Conservation (phyloP, 2,113 vertebrate species). For the Paratilapia polleni region DNA sequence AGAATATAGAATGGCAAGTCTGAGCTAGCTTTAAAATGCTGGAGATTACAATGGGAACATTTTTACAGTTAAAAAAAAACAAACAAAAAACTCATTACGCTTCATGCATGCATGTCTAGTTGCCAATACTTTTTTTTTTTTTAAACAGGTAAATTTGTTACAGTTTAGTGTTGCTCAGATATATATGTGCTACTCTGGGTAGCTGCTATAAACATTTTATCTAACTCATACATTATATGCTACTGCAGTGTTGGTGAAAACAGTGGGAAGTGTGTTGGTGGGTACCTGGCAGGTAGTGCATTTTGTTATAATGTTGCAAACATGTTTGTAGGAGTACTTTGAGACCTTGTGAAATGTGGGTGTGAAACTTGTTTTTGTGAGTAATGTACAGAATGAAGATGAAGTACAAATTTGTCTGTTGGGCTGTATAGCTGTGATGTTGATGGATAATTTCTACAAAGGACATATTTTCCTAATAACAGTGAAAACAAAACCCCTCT, state of each 20-base stretch:
- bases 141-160: neutral
- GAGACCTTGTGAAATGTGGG: slow-evolving; percentile 16
- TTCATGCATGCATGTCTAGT: neutral
- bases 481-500: slow-evolving; percentile 21
- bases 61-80: neutral
- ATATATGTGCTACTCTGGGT: neutral
- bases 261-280: slow-evolving; percentile 19
- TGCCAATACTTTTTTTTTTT: neutral
- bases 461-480: slow-evolving; percentile 11
- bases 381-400: neutral
- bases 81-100: no score
- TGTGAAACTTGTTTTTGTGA: slow-evolving; percentile 3
- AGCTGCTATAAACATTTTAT: neutral
- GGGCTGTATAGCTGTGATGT: neutral
- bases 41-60: neutral
- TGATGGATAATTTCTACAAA: slow-evolving; percentile 11
- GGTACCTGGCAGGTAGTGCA: slow-evolving; percentile 26
- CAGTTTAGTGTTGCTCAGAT: neutral
- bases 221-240: neutral
- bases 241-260: slow-evolving; percentile 3
- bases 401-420: neutral
- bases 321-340: slow-evolving; percentile 5
- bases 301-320: slow-evolving; percentile 7
- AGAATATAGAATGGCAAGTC: no score
- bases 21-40: neutral